Percentiles rank a stretch among this genome's conserved stretches.
Conservation (phyloP, 2,888 invertebrate genomes). For the Linnaemya tessellans region DNA sequence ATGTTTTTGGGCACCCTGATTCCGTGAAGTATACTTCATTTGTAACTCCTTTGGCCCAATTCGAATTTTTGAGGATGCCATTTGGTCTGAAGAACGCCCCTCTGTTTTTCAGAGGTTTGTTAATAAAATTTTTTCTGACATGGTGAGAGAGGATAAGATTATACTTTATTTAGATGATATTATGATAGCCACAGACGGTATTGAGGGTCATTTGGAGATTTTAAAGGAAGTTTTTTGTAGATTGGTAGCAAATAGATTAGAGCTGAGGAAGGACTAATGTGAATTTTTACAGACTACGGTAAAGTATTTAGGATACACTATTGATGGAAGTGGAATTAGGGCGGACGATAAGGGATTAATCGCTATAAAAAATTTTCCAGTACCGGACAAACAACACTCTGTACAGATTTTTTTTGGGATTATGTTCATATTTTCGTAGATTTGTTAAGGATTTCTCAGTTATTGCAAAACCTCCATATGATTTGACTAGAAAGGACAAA, state of each 20-base stretch:
- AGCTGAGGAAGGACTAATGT: constrained; percentile 59
- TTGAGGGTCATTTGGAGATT: constrained; percentile 45
- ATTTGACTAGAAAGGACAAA: too few relatives aligned
- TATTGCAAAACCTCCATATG: too few relatives aligned
- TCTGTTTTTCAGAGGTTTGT: background rate
- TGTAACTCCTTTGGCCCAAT: too few relatives aligned
- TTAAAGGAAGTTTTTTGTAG: constrained; percentile 45
- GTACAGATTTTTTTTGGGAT: too few relatives aligned
- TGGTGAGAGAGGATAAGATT: background rate
- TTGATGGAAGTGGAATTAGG: too few relatives aligned
- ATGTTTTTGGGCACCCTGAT: background rate
- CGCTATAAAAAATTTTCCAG: too few relatives aligned
- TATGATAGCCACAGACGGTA: constrained; percentile 54
- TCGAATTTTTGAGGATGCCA: background rate
- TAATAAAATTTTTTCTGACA: background rate
- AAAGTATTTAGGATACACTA: constrained; percentile 21
- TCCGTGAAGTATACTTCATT: too few relatives aligned
- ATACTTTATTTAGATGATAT: constrained; percentile 66
- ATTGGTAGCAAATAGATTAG: constrained; percentile 37
- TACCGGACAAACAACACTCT: too few relatives aligned
- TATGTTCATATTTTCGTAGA: too few relatives aligned
- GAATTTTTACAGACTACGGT: constrained; percentile 44
- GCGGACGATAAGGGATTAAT: too few relatives aligned
- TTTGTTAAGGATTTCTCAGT: too few relatives aligned
- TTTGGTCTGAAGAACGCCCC: background rate